Base-by-base conservation (phyloP, 2,113 vertebrate species). In the Bos javanicus region DNA sequence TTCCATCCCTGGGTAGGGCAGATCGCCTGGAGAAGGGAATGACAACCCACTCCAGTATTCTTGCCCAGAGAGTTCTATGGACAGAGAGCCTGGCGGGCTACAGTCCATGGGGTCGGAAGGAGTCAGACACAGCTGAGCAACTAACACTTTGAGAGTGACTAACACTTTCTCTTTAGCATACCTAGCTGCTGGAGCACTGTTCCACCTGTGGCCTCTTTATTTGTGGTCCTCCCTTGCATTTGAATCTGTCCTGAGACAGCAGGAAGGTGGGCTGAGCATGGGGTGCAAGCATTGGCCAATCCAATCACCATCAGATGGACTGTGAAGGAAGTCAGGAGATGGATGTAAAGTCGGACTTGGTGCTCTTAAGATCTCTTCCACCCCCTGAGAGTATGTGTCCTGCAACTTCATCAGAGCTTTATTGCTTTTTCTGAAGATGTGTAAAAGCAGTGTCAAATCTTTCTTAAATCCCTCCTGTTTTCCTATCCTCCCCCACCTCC, bases 311-410 rank as follows among this genome's bases (percentile, higher is more conserved):
- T 82, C 39, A 48, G 23, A 15, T 14, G 26, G 46, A 28, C 19
- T 39, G 25, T 7, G 21, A 67, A 74, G 80, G 71, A 52, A 50
- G 60, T 48, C n/a, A 52, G 30, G 82, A 39, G 17, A 12, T 19
- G 26, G 26, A 54, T 43, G 48, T 33, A 26, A 17, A 1, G 2
- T 33, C 16, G 3, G 14, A 33, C 48, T 56, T 0, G 1, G 21
- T 23, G 50, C 52, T n/a, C 36, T 39, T 39, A 64, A 8, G 14
- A 7, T 36, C 50, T 50, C 28, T 46, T 30, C 50, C 19, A n/a
- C 50, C 46, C 25, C 14, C 2, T n/a, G 36, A 52, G 57, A 60
- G 5, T 46, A 2, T 62, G 11, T 74, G 33, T 50, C 90, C 56
- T 8, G 1, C 4, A n/a, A 60, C 39, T 25, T 19, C 19, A 52